phyloP scores from a whole-genome alignment of 2,797 vertebrate genomes.

The Poeciliopsis turneri region DNA sequence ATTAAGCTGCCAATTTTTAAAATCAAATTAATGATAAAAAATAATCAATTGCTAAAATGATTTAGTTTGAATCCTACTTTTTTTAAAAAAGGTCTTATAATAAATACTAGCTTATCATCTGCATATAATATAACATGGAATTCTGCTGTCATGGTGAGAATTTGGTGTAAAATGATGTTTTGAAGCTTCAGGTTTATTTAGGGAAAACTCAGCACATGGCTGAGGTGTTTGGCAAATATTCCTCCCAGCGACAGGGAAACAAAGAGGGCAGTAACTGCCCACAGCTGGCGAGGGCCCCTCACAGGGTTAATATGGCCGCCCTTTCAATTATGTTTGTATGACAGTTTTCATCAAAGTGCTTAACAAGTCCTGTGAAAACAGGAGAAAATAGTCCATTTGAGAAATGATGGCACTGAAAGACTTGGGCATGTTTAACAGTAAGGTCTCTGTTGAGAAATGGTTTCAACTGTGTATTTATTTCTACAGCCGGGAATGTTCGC shows the following conservation, averaged over 20 bases:
- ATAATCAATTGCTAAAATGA: too few relatives aligned
- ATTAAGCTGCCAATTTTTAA: too few relatives aligned
- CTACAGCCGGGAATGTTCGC: slow-evolving; percentile 28
- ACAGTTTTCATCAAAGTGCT: slow-evolving; percentile 29
- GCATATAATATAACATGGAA: not conserved
- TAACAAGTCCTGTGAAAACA: slow-evolving; percentile 11
- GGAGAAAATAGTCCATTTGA: slow-evolving; percentile 25
- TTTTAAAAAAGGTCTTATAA: too few relatives aligned
- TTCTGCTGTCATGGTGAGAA: not conserved
- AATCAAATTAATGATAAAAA: too few relatives aligned
- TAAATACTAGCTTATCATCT: not conserved
- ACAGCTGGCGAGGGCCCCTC: not conserved
- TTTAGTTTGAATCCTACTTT: too few relatives aligned
- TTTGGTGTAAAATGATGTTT: not conserved
- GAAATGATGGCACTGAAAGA: slow-evolving; percentile 30
- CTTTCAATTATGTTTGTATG: slow-evolving; percentile 13
- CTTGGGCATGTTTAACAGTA: slow-evolving; percentile 26
- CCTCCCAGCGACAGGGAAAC: not conserved
- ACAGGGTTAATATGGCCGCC: not conserved
- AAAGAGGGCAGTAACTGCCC: slow-evolving; percentile 5
- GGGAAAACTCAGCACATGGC: not conserved
- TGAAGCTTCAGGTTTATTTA: not conserved
- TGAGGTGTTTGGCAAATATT: slow-evolving; percentile 22
- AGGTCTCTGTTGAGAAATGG: slow-evolving; percentile 30
- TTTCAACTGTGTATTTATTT: slow-evolving; percentile 31